Conservation (phyloP, 2,888 invertebrate genomes). For the Pterobdella sp. region DNA sequence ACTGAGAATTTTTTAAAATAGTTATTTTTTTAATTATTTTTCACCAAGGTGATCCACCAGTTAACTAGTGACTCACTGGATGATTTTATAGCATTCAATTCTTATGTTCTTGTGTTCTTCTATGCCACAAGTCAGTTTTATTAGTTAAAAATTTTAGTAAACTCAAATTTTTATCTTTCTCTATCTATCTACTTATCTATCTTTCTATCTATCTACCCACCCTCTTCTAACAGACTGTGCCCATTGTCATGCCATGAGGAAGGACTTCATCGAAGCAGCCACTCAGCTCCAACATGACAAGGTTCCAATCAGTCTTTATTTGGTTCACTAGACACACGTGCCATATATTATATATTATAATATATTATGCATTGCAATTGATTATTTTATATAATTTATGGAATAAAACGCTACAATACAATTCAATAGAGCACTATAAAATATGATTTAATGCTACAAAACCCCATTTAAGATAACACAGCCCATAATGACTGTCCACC, state of each 20-base stretch:
- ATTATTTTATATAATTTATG: no score
- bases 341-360: no score
- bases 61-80: slow-evolving; percentile 59
- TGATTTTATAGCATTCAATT: slow-evolving; percentile 56
- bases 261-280: slow-evolving; percentile 58
- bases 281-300: slow-evolving; percentile 42
- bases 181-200: background rate
- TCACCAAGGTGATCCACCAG: slow-evolving; percentile 62
- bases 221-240: slow-evolving; percentile 62
- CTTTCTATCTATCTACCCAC: background rate
- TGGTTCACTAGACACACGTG: no score
- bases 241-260: slow-evolving; percentile 64
- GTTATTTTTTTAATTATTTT: background rate
- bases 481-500: background rate
- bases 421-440: no score
- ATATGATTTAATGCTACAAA: background rate
- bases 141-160: background rate
- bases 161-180: background rate
- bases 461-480: background rate
- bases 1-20: slow-evolving; percentile 52
- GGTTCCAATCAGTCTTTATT: no score
- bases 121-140: slow-evolving; percentile 51
- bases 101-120: slow-evolving; percentile 51
- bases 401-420: no score
- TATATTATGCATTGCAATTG: no score